These are phyloP conservation scores for Struthio camelus DNA, from an alignment of 2,113 vertebrate genomes.

Conservation along the genomic window DNA sequence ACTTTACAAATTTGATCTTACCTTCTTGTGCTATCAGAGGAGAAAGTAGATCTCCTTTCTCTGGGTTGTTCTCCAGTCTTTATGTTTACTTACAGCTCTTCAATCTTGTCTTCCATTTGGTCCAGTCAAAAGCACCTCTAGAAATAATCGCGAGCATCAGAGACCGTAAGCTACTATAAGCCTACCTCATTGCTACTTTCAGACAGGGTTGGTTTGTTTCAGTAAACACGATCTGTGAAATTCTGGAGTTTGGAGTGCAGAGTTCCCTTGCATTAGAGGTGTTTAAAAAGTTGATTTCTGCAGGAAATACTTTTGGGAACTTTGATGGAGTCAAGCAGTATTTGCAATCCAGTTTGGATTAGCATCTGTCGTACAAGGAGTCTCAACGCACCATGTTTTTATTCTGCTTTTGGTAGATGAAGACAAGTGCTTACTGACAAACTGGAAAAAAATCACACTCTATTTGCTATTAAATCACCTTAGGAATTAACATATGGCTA, in stretches of 20 bases:
- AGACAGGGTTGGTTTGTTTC: neutral
- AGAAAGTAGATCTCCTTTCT: neutral
- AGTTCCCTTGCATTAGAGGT: neutral
- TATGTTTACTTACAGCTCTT: neutral
- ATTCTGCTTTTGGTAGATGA: neutral
- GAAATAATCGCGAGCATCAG: neutral
- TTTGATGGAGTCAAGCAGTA: neutral
- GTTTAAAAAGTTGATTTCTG: neutral
- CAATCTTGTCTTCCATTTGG: neutral
- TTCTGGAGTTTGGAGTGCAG: neutral
- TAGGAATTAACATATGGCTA: neutral
- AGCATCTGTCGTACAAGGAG: neutral
- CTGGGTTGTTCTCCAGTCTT: neutral
- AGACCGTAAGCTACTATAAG: fast-evolving
- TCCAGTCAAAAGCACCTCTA: neutral
- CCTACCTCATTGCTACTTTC: neutral
- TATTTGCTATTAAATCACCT: neutral
- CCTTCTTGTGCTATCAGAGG: neutral
- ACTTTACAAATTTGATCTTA: neutral
- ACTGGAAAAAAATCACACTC: neutral
- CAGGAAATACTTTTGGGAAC: neutral
- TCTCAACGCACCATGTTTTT: neutral
- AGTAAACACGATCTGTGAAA: neutral
- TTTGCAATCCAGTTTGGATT: neutral
- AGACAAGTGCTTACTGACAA: neutral